These are phyloP conservation scores for Lytechinus pictus DNA, from an alignment of 35 echinoderm and acorn worm species.

Conservation along the genomic window DNA sequence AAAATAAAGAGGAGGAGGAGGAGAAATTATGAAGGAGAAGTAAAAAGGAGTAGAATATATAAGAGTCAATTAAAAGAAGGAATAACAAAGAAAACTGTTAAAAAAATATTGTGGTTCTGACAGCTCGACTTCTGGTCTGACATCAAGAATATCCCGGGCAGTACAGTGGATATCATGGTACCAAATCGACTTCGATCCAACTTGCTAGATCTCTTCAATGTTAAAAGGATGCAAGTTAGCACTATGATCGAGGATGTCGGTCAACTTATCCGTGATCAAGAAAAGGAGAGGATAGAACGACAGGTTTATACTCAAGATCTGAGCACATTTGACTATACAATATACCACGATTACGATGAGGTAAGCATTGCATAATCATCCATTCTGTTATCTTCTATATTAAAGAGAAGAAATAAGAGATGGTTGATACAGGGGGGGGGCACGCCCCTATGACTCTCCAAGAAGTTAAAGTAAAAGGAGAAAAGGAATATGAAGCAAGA, in stretches of 20 bases:
- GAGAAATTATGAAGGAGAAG: too few relatives aligned
- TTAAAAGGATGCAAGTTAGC: slow-evolving; percentile 48
- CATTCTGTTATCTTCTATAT: too few relatives aligned
- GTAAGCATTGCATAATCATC: neutral
- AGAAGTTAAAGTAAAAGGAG: too few relatives aligned
- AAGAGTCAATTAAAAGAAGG: too few relatives aligned
- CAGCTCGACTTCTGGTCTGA: slow-evolving; percentile 85
- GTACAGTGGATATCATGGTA: slow-evolving; percentile 84
- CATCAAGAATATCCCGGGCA: neutral
- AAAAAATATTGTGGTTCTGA: too few relatives aligned
- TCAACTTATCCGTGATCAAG: slow-evolving; percentile 43
- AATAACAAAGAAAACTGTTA: too few relatives aligned
- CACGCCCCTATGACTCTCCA: too few relatives aligned
- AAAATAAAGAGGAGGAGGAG: too few relatives aligned
- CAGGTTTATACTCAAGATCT: slow-evolving; percentile 7
- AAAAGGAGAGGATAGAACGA: neutral
- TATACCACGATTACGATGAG: slow-evolving; percentile 86
- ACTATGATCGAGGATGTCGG: slow-evolving; percentile 71
- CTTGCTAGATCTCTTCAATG: slow-evolving; percentile 44
- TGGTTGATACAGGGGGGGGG: too few relatives aligned
- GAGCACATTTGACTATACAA: slow-evolving; percentile 70
- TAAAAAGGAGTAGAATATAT: too few relatives aligned
- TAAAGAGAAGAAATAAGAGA: too few relatives aligned
- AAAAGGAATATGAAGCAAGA: too few relatives aligned
- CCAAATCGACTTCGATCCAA: neutral